Percentiles rank a stretch among this genome's conserved stretches.
Conservation (phyloP, 2,797 vertebrate species). For the Lepilemur ruficaudatus region DNA sequence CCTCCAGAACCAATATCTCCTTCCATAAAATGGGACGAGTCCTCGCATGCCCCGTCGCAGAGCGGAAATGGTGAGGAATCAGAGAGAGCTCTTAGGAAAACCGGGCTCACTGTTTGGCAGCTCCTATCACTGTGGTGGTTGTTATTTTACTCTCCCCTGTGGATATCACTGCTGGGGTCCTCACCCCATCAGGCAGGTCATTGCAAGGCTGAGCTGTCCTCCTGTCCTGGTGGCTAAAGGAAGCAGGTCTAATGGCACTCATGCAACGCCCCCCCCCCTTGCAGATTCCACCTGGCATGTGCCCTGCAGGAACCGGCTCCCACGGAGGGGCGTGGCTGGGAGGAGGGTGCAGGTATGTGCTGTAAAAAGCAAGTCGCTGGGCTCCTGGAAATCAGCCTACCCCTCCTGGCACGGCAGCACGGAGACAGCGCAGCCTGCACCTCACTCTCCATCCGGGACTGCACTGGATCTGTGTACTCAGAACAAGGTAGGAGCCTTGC, state of each 20-base stretch:
- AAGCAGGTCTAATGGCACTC: neutral
- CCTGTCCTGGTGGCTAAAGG: neutral
- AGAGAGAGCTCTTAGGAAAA: neutral
- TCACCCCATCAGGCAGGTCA: neutral
- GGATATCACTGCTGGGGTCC: neutral
- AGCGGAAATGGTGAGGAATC: neutral
- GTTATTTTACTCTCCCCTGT: neutral
- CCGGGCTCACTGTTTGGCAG: neutral
- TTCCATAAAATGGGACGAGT: neutral
- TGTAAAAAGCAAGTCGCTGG: constrained; percentile 61
- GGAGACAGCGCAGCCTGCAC: neutral
- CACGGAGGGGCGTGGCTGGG: constrained; percentile 79
- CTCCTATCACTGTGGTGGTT: neutral
- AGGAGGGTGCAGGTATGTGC: constrained; percentile 42
- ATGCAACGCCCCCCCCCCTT: neutral
- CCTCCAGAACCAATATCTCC: neutral
- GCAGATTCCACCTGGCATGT: neutral
- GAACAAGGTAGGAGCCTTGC: constrained; percentile 76
- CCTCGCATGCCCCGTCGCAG: fast-evolving
- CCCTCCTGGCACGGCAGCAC: neutral
- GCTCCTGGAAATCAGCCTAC: constrained; percentile 68
- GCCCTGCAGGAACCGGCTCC: constrained; percentile 66
- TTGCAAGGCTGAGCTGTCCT: neutral
- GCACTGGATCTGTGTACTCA: neutral
- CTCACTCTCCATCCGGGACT: neutral